Evolutionary conservation across 2,113 vertebrate genomes (phyloP), one percentile per base, ranked within the genome.

Genomic region (Columba janthina): DNA sequence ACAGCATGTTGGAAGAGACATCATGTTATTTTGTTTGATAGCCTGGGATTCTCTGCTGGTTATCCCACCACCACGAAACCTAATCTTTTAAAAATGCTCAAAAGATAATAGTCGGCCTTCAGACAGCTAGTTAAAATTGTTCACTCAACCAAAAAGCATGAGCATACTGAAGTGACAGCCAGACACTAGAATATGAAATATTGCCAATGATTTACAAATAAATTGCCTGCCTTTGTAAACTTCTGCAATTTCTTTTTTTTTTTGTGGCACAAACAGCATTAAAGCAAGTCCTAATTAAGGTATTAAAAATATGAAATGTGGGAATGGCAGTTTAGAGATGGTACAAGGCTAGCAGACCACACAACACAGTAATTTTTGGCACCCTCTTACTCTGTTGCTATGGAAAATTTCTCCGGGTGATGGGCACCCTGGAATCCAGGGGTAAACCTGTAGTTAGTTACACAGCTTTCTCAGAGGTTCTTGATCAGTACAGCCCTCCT

Each of bases 41-140:
- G 34, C 58, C 82, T 69, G 1, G 1, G 66, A 82, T 75, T 82
- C 54, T 85, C n/a, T 82, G 12, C 48, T 87, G 44, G 66, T 72
- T 88, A 15, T 79, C 62, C 82, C 54, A 58, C 36, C 40, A 25
- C 28, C 73, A 56, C 0, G 10, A 82, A 90, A 67, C 5, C 22
- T 58, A 36, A 57, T 54, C 9, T 73, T 95, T 85, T 38, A 22
- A 25, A 93, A 89, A 26, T 21, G 40, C 24, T 79, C 46, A 40
- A 48, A 88, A 80, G 58, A 66, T 61, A 82, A 72, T 0, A 75
- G 44, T 44, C 64, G 66, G 42, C 44, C 58, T 93, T 95, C 54
- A 88, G 92, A 79, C 36, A 91, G 66, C 58, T 89, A 95, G 40
- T 91, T 91, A 95, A 89, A 94, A 88, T 66, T 76, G 54, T 71